phyloP scores from a whole-genome alignment of 2,797 vertebrate genomes.

The Agapornis canus region DNA sequence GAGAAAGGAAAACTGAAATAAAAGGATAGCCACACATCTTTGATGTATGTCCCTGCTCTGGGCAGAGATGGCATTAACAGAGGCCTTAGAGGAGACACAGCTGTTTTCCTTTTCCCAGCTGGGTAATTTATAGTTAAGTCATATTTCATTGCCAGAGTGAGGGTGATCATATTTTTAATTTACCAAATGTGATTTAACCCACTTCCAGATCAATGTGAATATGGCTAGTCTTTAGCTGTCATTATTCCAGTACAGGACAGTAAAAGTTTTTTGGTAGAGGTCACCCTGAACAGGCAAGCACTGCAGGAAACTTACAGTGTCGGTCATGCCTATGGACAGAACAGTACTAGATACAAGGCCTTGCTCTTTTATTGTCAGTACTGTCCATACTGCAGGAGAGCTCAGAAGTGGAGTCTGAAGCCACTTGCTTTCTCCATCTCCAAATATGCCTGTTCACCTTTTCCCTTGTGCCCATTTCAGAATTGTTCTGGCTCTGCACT shows the following conservation, averaged over 20 bases:
- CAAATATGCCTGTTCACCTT: background rate
- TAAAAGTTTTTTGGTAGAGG: background rate
- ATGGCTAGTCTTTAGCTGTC: background rate
- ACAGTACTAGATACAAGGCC: background rate
- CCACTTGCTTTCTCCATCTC: background rate
- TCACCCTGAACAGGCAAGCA: background rate
- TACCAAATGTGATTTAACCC: background rate
- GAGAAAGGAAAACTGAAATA: slow-evolving; percentile 33
- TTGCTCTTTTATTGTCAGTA: background rate
- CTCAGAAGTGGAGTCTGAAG: background rate
- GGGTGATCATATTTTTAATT: slow-evolving; percentile 22
- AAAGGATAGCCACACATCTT: background rate
- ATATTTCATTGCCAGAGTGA: background rate
- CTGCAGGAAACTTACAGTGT: background rate
- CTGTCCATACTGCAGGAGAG: background rate
- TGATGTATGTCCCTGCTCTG: background rate
- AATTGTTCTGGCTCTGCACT: background rate
- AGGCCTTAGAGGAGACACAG: background rate
- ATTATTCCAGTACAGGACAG: background rate
- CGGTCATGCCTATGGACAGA: background rate
- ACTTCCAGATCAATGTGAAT: background rate
- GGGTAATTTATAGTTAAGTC: background rate
- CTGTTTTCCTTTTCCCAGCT: background rate
- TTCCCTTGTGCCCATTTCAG: background rate
- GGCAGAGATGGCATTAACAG: background rate